Evolutionary conservation across 2,797 vertebrate genomes (phyloP).

Genomic region (Hippopotamyrus pictus): DNA sequence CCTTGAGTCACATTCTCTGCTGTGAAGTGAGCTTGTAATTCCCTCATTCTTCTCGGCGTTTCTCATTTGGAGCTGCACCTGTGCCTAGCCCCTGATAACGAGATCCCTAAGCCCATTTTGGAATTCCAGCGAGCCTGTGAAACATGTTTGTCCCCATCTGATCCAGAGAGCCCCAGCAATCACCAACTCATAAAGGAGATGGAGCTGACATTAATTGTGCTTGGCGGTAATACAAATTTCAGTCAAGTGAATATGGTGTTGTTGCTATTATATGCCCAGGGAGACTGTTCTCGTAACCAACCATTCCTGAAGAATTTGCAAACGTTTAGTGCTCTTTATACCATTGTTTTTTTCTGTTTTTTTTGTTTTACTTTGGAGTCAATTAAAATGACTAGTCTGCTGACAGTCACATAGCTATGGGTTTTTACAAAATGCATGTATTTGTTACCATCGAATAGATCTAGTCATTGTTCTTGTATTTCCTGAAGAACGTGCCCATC

Average conservation of each 20-base stretch:
- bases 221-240: slow-evolving; percentile 28
- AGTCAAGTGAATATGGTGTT: slow-evolving; percentile 28
- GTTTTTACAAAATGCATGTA: neutral
- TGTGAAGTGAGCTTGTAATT: slow-evolving; percentile 36
- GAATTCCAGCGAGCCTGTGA: slow-evolving; percentile 32
- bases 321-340: slow-evolving; percentile 28
- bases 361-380: neutral
- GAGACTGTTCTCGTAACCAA: slow-evolving; percentile 28
- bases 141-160: slow-evolving; percentile 23
- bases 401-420: neutral
- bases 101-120: slow-evolving; percentile 32
- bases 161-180: slow-evolving; percentile 18
- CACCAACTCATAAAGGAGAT: neutral
- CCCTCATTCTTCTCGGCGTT: slow-evolving; percentile 38
- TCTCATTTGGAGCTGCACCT: slow-evolving; percentile 63
- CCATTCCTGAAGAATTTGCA: slow-evolving; percentile 31
- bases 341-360: neutral
- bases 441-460: neutral
- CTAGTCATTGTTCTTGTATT: neutral
- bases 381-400: neutral
- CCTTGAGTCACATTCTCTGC: slow-evolving; percentile 58
- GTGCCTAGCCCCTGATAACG: slow-evolving; percentile 52
- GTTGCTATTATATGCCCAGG: slow-evolving; percentile 20
- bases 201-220: slow-evolving; percentile 18
- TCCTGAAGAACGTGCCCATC: neutral